Conservation (phyloP, 2,888 invertebrate genomes). For the Rosalia funebris region DNA sequence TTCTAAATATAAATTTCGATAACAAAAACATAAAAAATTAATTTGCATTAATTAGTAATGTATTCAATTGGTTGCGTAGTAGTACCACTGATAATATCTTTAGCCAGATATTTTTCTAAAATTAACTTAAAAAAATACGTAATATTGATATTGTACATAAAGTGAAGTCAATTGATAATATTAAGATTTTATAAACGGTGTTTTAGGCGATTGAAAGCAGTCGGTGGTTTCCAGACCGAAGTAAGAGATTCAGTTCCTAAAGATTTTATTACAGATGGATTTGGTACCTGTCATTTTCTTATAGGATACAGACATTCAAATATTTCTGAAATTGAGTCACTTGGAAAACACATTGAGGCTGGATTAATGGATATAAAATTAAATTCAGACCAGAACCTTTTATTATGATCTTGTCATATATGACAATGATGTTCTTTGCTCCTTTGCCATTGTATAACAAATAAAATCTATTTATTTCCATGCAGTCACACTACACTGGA, state of each 20-base stretch:
- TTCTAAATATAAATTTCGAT: no score
- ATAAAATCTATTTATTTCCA: no score
- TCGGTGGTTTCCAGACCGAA: conserved; percentile 81
- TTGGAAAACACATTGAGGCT: conserved; percentile 75
- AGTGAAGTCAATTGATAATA: neutral
- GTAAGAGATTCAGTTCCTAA: conserved; percentile 81
- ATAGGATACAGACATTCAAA: conserved; percentile 80
- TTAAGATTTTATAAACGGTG: conserved; percentile 1
- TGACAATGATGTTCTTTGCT: no score
- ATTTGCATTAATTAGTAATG: no score
- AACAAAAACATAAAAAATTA: neutral
- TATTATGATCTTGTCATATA: no score
- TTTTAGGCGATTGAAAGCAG: conserved; percentile 78
- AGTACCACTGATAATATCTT: neutral
- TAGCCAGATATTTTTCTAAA: neutral
- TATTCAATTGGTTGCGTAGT: no score
- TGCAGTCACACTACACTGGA: no score
- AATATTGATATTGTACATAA: neutral
- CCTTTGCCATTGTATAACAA: no score
- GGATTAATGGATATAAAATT: conserved; percentile 74
- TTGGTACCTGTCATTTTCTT: conserved; percentile 86
- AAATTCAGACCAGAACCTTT: no score
- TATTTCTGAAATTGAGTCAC: conserved; percentile 69
- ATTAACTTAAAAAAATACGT: neutral
- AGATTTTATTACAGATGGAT: conserved; percentile 81